Base-by-base conservation (phyloP, 1,140 invertebrate genomes). In the Diachasma alloeum region DNA sequence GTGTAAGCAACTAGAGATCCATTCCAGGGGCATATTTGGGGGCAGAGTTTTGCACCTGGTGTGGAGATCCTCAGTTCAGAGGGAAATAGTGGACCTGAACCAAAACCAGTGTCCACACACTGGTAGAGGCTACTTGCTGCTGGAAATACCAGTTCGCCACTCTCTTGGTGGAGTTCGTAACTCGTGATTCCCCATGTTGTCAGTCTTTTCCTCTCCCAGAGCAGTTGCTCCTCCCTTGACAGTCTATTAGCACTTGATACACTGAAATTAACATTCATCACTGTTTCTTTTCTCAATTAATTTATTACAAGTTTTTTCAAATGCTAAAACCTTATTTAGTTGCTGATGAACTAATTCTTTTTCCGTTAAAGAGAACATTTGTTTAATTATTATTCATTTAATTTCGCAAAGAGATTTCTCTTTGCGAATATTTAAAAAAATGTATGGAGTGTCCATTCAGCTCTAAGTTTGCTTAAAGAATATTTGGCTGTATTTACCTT, bases 161-260 rank as follows among this genome's bases (percentile, higher is more conserved):
- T 93, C 3, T 92, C 91, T 22, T 92, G 91, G 83, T 97, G 95
- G 56, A 97, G 90, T 84, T 98, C 96, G 84, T 98, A 99, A 11
- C 96, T 96, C 2, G 96, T 97, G 66, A 99, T 98, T 19, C 98
- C 98, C 93, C 96, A 97, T 0, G 95, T 95, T 0, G 96, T 93
- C 10, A 97, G 91, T 79, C 97, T 90, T 89, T 98, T 97, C 70
- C 97, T 91, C 86, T 99, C 97, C 90, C 95, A 94, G 72, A 98
- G 90, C 63, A 99, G 86, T 85, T 97, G 96, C 85, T 98, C 97
- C 87, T 98, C 97, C 76, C 94, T 90, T 0, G 95, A 95, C 24
- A 93, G 91, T 72, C 92, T 91, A 80, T 91, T 93, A 9, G 83
- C 83, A 73, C 88, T 87, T 39, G 87, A 89, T 67, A 90, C 80